Evolutionary conservation across 1,140 invertebrate species (phyloP).

Genomic region (Eriosoma lanigerum): DNA sequence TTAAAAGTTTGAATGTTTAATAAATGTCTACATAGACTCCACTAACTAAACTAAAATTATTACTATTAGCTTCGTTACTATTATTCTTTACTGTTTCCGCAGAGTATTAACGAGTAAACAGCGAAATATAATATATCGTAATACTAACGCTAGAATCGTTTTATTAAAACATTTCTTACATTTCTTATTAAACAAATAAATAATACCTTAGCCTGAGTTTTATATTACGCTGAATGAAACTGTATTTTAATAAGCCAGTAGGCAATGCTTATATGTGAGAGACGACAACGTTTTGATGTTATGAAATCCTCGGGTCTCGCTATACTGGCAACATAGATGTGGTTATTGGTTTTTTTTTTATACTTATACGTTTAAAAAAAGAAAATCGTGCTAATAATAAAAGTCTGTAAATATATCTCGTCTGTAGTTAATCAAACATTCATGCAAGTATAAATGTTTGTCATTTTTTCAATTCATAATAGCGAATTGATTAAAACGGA

Average conservation of each 20-base stretch:
- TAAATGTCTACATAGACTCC: too few relatives aligned
- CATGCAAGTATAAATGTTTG: not conserved
- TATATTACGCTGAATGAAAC: slow-evolving; percentile 29
- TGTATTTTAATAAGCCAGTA: slow-evolving; percentile 39
- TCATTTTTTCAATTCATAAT: not conserved
- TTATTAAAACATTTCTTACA: slow-evolving; percentile 44
- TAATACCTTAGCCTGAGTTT: slow-evolving; percentile 21
- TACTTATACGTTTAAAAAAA: not conserved
- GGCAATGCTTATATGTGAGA: not conserved
- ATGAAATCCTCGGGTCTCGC: not conserved
- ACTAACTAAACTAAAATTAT: too few relatives aligned
- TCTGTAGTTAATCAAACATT: not conserved
- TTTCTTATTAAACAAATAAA: slow-evolving; percentile 19
- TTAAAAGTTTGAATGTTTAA: too few relatives aligned
- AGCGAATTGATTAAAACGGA: not conserved
- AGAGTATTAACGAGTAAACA: not conserved
- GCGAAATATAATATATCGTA: not conserved
- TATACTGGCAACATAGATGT: not conserved
- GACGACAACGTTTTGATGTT: slow-evolving; percentile 26
- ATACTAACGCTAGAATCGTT: slow-evolving; percentile 10
- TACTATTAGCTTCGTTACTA: too few relatives aligned
- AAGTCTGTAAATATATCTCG: slow-evolving; percentile 10
- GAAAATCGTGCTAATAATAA: not conserved
- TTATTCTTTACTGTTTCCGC: not conserved
- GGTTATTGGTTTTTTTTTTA: slow-evolving; percentile 43